Conservation (phyloP, 35 echinoderm and acorn worm genomes). For the Ophioderma brevispina region DNA sequence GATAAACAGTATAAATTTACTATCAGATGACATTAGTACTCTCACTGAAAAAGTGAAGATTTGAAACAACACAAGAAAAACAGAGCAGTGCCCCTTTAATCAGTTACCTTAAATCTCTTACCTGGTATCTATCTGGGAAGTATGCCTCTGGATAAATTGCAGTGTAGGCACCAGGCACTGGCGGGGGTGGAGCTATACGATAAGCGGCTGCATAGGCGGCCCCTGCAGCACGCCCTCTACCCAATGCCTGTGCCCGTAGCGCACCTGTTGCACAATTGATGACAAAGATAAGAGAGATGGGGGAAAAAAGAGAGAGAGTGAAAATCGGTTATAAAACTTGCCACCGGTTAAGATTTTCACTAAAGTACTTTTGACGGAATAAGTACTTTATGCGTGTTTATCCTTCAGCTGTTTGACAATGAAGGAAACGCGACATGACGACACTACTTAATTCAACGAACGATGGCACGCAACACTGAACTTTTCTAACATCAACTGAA, state of each 20-base stretch:
- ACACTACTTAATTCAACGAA: too few species aligned
- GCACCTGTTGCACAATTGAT: constrained; percentile 44
- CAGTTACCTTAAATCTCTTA: constrained; percentile 19
- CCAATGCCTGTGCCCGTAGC: constrained; percentile 74
- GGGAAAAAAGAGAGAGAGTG: background rate
- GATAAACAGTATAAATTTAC: too few species aligned
- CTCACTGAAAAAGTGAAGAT: too few species aligned
- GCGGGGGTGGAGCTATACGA: constrained; percentile 84
- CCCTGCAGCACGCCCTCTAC: constrained; percentile 88
- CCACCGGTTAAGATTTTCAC: too few species aligned
- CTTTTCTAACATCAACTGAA: too few species aligned
- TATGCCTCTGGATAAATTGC: constrained; percentile 90
- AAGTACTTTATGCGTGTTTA: too few species aligned
- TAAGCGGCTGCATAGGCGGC: constrained; percentile 60
- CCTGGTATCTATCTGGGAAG: constrained; percentile 88
- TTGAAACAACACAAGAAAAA: background rate
- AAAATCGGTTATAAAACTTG: background rate
- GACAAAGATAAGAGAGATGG: background rate
- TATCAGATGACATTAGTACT: too few species aligned
- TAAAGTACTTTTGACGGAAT: too few species aligned
- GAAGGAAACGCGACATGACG: too few species aligned
- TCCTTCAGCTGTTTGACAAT: too few species aligned
- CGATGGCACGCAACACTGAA: too few species aligned
- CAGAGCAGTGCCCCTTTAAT: background rate
- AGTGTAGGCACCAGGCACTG: constrained; percentile 85